These are phyloP conservation scores for Percina caprodes DNA, from an alignment of 2,113 vertebrate genomes.

Conservation along the genomic window DNA sequence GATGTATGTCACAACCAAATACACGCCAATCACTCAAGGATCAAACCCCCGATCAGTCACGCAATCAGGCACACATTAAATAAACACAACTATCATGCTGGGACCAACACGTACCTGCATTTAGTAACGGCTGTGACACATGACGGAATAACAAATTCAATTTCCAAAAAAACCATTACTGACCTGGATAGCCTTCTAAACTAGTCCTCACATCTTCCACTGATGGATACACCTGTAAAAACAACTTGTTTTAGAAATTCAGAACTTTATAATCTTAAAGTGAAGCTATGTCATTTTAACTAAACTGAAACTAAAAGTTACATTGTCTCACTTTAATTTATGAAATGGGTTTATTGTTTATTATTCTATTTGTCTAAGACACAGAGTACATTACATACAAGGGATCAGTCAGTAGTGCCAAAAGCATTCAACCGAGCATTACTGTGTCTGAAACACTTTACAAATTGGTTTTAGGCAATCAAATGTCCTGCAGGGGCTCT, in stretches of 20 bases:
- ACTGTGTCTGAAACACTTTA: neutral
- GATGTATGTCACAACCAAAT: neutral
- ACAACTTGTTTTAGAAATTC: neutral
- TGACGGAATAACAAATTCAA: neutral
- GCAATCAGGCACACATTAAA: neutral
- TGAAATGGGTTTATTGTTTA: neutral
- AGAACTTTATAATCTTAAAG: neutral
- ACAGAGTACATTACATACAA: neutral
- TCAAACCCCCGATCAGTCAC: neutral
- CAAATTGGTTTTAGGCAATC: neutral
- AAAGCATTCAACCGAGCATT: too few species aligned
- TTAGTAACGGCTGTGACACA: neutral
- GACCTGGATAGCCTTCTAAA: constrained; percentile 98
- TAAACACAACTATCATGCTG: neutral
- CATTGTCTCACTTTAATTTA: neutral
- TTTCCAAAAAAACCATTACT: constrained; percentile 3
- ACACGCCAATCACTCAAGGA: neutral
- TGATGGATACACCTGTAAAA: constrained; percentile 92
- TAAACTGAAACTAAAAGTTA: neutral
- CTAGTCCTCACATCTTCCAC: constrained; percentile 96
- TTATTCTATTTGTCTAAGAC: neutral
- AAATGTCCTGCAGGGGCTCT: neutral
- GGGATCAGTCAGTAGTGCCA: neutral
- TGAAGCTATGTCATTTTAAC: neutral
- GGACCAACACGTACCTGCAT: neutral